Evolutionary conservation across 1,140 invertebrate genomes (phyloP), one percentile per base, ranked within the genome.

Genomic region (Sweltsa coloradensis): DNA sequence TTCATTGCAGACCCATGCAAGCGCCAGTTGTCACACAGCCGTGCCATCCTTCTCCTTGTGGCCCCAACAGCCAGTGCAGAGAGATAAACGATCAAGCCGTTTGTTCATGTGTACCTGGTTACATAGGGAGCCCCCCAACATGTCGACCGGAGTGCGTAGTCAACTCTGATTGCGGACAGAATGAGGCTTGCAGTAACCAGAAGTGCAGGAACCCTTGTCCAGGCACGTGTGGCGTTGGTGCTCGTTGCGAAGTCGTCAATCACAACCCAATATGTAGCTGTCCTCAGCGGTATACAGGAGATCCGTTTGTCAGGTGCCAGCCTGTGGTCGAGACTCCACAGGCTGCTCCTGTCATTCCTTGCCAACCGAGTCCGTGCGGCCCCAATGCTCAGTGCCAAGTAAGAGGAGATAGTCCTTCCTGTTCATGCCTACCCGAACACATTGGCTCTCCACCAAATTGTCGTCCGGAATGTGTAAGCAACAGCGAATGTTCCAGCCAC

Each of bases 301-400:
- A 67, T 14, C 54, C 62, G 14, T 45, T 53, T 36, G 46, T 40
- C 22, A 51, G 56, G 37, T 65, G 63, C 44, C 4, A 14, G 1
- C 36, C 46, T 16, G 34, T 41, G 31, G 14, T 19, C 31, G 22
- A 46, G 45, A 19, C 27, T 37, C 36, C 34, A 23, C 41, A 50
- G 46, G 11, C 45, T 39, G 52, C 72, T 60, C 69, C 74, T 51
- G 58, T 69, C 51, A 73, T 79, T 55, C 75, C 76, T 13, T 84
- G 81, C 54, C 60, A 70, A 40, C 78, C 79, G 41, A 78, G 77
- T 39, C 79, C 79, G 18, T 86, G 83, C 64, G 82, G 82, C 45
- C 74, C 77, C 11, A 79, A 84, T 60, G 70, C 81, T 5, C 60
- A 75, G 56, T 85, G 83, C 56, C 68, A 70, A 60, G 61, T 69